These are phyloP conservation scores for Drosophila borborema DNA, from an alignment of 2,888 invertebrate species.

Conservation along the genomic window DNA sequence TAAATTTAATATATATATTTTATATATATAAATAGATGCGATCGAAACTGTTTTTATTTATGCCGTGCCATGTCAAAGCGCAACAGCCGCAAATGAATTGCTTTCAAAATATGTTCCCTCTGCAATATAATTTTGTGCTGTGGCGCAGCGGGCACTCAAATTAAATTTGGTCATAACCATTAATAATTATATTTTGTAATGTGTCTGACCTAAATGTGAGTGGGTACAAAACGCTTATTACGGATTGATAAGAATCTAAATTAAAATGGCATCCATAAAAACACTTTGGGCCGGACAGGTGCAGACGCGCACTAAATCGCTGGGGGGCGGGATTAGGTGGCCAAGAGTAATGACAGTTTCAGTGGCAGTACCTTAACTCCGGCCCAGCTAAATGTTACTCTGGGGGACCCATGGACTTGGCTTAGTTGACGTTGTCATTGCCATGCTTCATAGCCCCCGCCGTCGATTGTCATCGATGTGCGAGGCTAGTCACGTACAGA, in stretches of 20 bases:
- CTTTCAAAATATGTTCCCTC: background rate
- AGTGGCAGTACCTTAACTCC: conserved; percentile 5
- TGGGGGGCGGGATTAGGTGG: conserved; percentile 28
- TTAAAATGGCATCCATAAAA: conserved; percentile 79
- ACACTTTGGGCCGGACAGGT: conserved; percentile 58
- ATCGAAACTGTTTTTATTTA: conserved; percentile 59
- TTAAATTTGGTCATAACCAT: conserved; percentile 36
- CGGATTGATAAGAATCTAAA: conserved; percentile 77
- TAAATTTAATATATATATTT: conserved; percentile 13
- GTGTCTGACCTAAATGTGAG: conserved; percentile 58
- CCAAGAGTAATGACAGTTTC: conserved; percentile 54
- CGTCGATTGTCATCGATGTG: conserved; percentile 56
- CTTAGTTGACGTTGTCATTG: conserved; percentile 6
- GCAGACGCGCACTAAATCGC: conserved; percentile 40
- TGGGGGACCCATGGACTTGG: conserved; percentile 19
- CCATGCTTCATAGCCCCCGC: conserved; percentile 1
- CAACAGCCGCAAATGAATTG: background rate
- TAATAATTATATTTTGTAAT: conserved; percentile 61
- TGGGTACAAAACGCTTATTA: conserved; percentile 68
- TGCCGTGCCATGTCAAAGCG: background rate
- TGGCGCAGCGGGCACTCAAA: conserved; percentile 1
- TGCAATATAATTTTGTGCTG: background rate
- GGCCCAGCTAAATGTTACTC: conserved; percentile 41
- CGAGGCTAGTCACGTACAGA: conserved; percentile 69
- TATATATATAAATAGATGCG: background rate